Base-by-base conservation (phyloP, 1,140 invertebrate species). In the Oppia nitens region DNA sequence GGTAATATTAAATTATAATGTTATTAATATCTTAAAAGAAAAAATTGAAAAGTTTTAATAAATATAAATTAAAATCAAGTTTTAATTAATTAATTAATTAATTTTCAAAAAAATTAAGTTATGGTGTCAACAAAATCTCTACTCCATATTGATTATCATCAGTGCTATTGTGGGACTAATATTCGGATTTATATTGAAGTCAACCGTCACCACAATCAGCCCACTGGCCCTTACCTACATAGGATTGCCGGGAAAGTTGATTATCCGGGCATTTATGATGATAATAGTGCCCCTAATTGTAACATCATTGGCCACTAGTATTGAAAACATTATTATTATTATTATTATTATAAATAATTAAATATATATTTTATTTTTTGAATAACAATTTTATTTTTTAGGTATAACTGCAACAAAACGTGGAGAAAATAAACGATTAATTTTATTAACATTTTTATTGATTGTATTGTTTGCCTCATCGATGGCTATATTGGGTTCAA, bases 191-290 rank as follows among this genome's bases (percentile, higher is more conserved):
- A 40, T 40, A 40, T 40, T 40, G 32, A 40, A 40, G 17, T 53
- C 14, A 23, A 23, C 53, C 2, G 28, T 40, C 28, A 14, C 17
- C 1, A n/a, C 48, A 52, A 45, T 57, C 21, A 47, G 48, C 40
- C 56, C 51, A 24, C 12, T 48, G 4, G 20, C 50, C n/a, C 40
- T 57, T n/a, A 17, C 40, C 12, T 57, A 57, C 40, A 52, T 63
- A 2, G 58, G 61, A 2, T 58, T 64, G 12, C 63, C 63, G 0
- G 62, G 63, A 48, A 60, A 58, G n/a, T 48, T 64, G 0, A 57
- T 62, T n/a, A 50, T 64, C 17, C 47, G 61, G 26, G 47, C 61
- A 11, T 64, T 64, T 24, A 26, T 62, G n/a, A 61, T 64, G 61
- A 59, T 64, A 28, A 61, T 64, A 11, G 60, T 63, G 9, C 63